Conservation (phyloP, 2,797 vertebrate species). For the Acomys russatus region DNA sequence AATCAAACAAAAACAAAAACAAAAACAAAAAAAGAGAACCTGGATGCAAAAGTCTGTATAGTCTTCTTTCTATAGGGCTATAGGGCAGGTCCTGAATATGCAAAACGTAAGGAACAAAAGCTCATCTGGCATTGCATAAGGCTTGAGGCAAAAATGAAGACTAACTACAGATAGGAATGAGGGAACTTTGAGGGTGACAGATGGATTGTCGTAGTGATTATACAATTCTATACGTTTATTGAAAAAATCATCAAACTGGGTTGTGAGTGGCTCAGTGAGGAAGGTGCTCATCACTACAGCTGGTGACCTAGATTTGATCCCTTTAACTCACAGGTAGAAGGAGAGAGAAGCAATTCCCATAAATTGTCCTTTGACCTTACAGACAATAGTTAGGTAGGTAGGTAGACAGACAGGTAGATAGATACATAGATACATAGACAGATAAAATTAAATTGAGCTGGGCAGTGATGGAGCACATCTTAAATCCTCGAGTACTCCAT, state of each 20-base stretch:
- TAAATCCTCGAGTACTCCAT: background rate
- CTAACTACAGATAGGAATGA: slow-evolving; percentile 34
- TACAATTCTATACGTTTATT: background rate
- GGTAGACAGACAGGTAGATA: background rate
- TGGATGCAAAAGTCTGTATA: background rate
- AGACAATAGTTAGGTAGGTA: background rate
- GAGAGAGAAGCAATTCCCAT: background rate
- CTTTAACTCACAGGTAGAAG: background rate
- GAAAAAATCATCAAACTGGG: background rate
- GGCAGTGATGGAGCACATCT: background rate
- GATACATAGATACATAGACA: too few species aligned
- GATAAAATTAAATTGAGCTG: background rate
- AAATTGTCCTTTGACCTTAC: background rate
- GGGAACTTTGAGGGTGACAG: background rate
- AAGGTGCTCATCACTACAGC: background rate
- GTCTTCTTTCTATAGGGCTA: background rate
- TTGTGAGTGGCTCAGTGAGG: background rate
- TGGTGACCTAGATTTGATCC: background rate
- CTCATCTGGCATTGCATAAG: slow-evolving; percentile 6
- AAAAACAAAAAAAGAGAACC: background rate
- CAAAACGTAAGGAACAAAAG: slow-evolving; percentile 54
- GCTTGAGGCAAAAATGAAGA: slow-evolving; percentile 15
- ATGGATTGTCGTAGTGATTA: background rate
- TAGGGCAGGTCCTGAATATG: background rate
- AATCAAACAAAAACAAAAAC: too few species aligned